Conservation (phyloP, 2,113 vertebrate genomes). For the Acanthisitta chloris region DNA sequence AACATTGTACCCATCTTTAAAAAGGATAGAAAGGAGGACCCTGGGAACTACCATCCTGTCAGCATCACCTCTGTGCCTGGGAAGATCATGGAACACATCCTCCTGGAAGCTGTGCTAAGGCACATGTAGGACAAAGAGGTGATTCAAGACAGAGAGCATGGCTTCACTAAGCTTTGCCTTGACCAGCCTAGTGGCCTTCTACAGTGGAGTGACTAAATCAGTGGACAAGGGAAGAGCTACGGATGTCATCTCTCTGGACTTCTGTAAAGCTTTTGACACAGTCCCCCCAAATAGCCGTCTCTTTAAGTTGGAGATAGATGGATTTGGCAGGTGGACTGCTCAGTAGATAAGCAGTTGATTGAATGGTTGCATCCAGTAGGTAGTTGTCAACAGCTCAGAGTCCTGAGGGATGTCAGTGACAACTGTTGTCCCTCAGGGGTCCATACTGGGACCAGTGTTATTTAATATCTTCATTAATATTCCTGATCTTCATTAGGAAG, state of each 20-base stretch:
- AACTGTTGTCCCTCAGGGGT: neutral
- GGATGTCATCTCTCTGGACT: neutral
- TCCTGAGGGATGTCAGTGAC: neutral
- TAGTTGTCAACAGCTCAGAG: neutral
- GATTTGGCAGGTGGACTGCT: neutral
- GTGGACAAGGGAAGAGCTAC: neutral
- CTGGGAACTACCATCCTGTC: neutral
- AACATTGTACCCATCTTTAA: neutral
- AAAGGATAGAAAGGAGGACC: neutral
- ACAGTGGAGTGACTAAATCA: neutral
- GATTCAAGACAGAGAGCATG: neutral
- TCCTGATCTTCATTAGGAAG: neutral
- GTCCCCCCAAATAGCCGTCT: neutral
- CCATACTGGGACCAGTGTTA: neutral
- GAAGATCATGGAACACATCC: neutral
- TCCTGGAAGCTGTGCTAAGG: neutral
- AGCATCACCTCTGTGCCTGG: neutral
- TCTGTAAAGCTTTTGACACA: neutral
- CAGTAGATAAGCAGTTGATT: neutral
- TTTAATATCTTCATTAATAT: neutral
- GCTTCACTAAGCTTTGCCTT: neutral
- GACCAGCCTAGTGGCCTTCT: neutral
- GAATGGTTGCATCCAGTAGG: neutral
- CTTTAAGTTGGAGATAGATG: neutral
- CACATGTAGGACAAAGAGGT: neutral